Evolutionary conservation across 2,797 vertebrate genomes (phyloP).

Genomic region (Notoglanidium macrostoma): DNA sequence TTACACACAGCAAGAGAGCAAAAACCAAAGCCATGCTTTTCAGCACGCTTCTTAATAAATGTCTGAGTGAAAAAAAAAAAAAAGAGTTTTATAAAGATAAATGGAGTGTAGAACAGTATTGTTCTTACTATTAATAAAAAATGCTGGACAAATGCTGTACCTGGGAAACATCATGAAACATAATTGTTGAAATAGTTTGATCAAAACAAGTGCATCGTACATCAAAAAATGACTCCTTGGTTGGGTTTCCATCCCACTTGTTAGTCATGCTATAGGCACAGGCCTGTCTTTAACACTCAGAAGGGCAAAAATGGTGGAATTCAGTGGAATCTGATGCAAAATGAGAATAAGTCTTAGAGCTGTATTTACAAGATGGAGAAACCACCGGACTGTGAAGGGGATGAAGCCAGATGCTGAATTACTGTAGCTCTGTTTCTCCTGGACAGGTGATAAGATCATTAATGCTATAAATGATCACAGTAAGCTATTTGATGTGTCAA

Average conservation of each 20-base stretch:
- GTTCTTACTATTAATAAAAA: neutral
- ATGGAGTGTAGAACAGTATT: conserved; percentile 9
- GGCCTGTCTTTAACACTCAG: neutral
- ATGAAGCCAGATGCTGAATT: neutral
- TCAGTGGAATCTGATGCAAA: neutral
- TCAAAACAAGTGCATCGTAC: neutral
- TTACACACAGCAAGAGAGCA: conserved; percentile 28
- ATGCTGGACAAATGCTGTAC: neutral
- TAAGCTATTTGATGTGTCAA: neutral
- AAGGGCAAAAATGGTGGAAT: neutral
- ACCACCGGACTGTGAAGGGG: neutral
- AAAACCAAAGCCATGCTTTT: conserved; percentile 42
- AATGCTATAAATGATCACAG: neutral
- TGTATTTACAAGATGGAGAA: neutral
- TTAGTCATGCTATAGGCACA: neutral
- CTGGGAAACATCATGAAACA: neutral
- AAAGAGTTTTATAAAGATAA: conserved; percentile 34
- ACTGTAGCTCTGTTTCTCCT: neutral
- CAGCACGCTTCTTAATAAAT: conserved; percentile 35
- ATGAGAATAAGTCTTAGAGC: neutral
- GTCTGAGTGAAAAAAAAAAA: conserved; percentile 35
- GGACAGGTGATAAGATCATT: neutral
- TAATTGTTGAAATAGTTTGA: neutral
- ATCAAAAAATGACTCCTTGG: neutral
- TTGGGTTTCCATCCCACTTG: neutral